Conservation (phyloP, 2,113 vertebrate species). For the Pavo muticus region DNA sequence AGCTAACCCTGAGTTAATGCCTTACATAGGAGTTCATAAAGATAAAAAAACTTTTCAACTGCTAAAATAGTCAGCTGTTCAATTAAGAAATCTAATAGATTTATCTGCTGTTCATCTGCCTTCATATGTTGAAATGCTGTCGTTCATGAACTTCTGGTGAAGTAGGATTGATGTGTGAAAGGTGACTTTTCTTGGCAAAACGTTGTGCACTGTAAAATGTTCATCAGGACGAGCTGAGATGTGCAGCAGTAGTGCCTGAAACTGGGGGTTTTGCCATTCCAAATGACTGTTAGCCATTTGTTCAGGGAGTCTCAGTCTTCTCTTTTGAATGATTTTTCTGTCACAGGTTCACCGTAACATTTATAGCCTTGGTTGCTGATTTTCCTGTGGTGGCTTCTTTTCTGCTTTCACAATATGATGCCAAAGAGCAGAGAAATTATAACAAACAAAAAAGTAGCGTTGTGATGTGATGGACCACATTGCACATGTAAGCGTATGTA, state of each 20-base stretch:
- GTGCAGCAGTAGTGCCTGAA: not conserved
- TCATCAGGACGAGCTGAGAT: not conserved
- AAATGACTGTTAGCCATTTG: not conserved
- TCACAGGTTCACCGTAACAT: not conserved
- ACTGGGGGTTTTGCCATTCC: not conserved
- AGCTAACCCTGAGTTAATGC: not conserved
- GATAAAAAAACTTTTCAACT: not conserved
- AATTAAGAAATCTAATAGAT: not conserved
- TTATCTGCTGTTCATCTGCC: not conserved
- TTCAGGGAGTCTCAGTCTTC: not conserved
- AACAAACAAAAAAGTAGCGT: too few species aligned
- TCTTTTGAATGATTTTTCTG: not conserved
- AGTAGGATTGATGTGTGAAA: not conserved
- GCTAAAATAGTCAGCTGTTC: not conserved
- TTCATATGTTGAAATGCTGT: not conserved
- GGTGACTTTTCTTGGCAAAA: not conserved
- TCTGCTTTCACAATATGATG: not conserved
- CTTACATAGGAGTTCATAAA: not conserved
- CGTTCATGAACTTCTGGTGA: not conserved
- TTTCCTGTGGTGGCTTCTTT: not conserved
- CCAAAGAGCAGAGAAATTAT: not conserved
- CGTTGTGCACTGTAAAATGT: not conserved
- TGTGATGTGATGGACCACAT: not conserved
- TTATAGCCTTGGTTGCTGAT: not conserved
- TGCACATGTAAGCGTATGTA: not conserved